Evolutionary conservation across 2,888 invertebrate species (phyloP), one percentile per base, ranked within the genome.

Genomic region (Oasisia sp.): DNA sequence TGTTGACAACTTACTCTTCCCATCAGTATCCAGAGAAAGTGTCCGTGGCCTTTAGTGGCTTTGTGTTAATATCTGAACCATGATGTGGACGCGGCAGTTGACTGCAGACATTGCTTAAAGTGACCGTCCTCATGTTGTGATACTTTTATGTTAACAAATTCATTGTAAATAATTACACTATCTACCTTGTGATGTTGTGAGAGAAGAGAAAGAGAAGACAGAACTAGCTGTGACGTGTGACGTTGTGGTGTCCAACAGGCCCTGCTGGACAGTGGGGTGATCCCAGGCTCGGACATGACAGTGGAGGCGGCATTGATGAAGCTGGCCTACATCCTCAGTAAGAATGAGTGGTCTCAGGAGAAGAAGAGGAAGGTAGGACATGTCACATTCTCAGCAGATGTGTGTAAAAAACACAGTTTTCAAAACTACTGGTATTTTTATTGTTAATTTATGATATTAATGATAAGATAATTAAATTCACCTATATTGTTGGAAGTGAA

Each of bases 291-390:
- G 92, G 98, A 99, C 95, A 98, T 98, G 98, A 99, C 99, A 0
- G 98, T 98, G 0, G 99, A 99, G 96, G 98, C 99, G 0, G 99
- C 99, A 0, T 97, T 99, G 12, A 97, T 98, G 1, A 99, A 99
- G 96, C 97, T 99, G 0, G 97, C 98, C 0, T 99, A 99, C 95
- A 98, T 99, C 0, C 96, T 99, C 44, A 98, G 98, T 0, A 98
- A 98, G 95, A 97, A 97, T 8, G 96, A 96, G 89, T 96, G 96
- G 96, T 94, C 95, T 90, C 38, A 96, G 91, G 95, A 96, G 89
- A 95, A 95, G 93, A 97, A 97, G 94, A 95, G 95, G 93, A 95
- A 95, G 94, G 96, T 95, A 90, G 3, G 90, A 32, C 27, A 90
- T 27, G 44, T 90, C 8, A 90, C 19, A 90, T 38, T 90, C 32